phyloP scores from a whole-genome alignment of 1,140 invertebrate species.

The Copidosoma floridanum region DNA sequence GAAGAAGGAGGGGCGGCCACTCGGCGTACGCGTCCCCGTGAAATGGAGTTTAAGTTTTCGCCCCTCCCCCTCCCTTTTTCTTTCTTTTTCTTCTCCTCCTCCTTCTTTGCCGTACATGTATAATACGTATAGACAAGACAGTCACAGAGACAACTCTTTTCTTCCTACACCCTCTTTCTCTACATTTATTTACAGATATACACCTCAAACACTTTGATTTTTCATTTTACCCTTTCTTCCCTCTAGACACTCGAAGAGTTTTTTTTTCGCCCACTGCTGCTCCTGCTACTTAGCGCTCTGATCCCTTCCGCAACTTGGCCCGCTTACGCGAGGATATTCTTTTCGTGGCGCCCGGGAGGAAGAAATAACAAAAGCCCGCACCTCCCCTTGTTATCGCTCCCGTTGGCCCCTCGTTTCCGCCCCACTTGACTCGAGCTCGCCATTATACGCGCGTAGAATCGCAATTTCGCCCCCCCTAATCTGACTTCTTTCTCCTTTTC shows the following conservation, averaged over 20 bases:
- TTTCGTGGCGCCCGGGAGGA: no score
- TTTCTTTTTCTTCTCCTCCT: neutral
- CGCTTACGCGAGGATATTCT: no score
- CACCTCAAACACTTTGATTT: neutral
- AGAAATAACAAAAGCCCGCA: no score
- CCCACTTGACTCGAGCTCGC: no score
- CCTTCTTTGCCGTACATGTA: neutral
- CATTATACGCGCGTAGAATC: no score
- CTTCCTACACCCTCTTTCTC: neutral
- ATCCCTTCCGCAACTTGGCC: neutral
- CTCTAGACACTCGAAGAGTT: no score
- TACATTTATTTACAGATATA: neutral
- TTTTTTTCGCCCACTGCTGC: neutral
- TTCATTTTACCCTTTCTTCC: neutral
- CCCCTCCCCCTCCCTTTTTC: slow-evolving; percentile 1
- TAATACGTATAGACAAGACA: neutral
- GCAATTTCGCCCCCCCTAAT: no score
- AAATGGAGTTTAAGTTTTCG: slow-evolving; percentile 41
- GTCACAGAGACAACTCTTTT: no score
- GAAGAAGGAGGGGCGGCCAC: slow-evolving; percentile 42
- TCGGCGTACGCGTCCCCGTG: slow-evolving; percentile 26
- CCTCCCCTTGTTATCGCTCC: no score
- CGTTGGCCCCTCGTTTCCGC: no score
- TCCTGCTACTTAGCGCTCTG: neutral
- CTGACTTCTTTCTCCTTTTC: no score